Conservation (phyloP, 1,140 invertebrate genomes). For the Aporrectodea caliginosa region DNA sequence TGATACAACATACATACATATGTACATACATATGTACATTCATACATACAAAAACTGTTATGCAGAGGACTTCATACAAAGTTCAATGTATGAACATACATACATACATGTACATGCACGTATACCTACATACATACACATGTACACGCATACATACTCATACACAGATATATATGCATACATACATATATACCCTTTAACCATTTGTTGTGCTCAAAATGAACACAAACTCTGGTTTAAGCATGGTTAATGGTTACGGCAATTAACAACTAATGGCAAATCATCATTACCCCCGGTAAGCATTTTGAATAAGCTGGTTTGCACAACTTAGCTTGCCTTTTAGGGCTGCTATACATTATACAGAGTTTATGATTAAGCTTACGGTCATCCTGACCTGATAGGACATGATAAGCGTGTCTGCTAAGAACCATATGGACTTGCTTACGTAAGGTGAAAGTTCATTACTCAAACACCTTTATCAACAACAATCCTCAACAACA, state of each 20-base stretch:
- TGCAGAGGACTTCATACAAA: background rate
- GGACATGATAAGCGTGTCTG: too few species aligned
- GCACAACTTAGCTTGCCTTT: too few species aligned
- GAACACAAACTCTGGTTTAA: background rate
- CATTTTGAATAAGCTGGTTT: background rate
- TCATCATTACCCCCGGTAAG: background rate
- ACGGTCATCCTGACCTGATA: too few species aligned
- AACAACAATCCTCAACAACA: too few species aligned
- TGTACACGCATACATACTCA: too few species aligned
- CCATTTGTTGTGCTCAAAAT: background rate
- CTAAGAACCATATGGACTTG: too few species aligned
- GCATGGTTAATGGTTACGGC: background rate
- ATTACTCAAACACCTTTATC: too few species aligned
- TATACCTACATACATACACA: background rate
- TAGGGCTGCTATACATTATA: too few species aligned
- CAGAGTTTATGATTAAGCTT: too few species aligned
- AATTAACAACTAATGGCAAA: background rate
- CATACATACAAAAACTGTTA: background rate
- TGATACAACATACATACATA: constrained; percentile 1
- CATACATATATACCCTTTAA: too few species aligned
- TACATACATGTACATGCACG: background rate
- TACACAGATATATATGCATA: too few species aligned
- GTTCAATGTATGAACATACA: background rate
- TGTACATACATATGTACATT: background rate
- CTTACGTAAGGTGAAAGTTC: too few species aligned